Base-by-base conservation (phyloP, 2,797 vertebrate species). In the Gymnothorax reevesii region DNA sequence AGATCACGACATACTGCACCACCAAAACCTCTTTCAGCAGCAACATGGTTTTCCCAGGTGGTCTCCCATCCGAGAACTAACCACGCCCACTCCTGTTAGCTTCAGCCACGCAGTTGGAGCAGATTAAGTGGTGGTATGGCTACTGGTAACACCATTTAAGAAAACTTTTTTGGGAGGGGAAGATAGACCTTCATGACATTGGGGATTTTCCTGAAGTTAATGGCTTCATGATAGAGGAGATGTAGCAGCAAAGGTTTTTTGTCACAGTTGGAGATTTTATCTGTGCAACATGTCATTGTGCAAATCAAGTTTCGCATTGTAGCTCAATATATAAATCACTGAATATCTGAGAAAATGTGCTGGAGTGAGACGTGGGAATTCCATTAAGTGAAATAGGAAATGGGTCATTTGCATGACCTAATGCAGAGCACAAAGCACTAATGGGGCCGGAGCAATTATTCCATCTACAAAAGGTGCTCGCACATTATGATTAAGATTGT, bases 401-500 rank as follows among this genome's bases (percentile, higher is more conserved):
- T 77, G 12, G 73, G 20, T 80, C 52, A 80, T 55, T 54, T 20
- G 3, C 20, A n/a, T 12, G 77, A 20, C 6, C 52, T 80, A n/a
- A 52, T n/a, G 22, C 54, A 55, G 49, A 80, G 17, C 55, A 80
- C 22, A 9, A 77, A 77, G 52, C 20, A 15, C 73, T 77, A 33
- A 77, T 77, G 33, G 42, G 73, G 1, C 33, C 73, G 52, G 42
- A 77, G 52, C 33, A 20, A 77, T 77, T 77, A 77, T 20, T 7
- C 4, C 33, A 15, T 22, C 52, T 77, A 52, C 33, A 7, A 17
- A 77, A 77, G 42, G 73, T 15, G 15, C 13, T 49, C 7, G 20
- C 33, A 49, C 73, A 77, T 49, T 49, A 49, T 55, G 55, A 80
- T 80, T 80, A 80, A 80, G n/a, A 80, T 52, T n/a, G n/a, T 55